Percentiles rank a stretch among this genome's conserved stretches.
phyloP scores from a whole-genome alignment of 2,888 invertebrate genomes.

The Rugalucina vietnamica region DNA sequence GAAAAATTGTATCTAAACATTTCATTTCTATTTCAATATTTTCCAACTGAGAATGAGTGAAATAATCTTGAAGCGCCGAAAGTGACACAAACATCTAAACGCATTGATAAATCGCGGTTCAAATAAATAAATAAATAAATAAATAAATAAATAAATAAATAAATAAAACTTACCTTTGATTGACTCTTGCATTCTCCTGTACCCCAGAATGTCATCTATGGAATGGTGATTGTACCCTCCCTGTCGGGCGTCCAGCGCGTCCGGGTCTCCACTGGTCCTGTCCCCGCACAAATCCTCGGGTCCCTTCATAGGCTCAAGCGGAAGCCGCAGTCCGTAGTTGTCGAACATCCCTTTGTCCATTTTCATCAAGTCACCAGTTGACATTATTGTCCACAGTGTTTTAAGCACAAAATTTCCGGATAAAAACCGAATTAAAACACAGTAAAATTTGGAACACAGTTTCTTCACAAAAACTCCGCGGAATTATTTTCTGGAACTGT shows the following conservation, averaged over 20 bases:
- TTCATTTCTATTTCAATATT: too few species aligned
- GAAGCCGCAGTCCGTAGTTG: conserved; percentile 43
- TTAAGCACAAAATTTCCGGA: too few species aligned
- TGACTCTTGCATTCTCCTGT: conserved; percentile 59
- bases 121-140: background rate
- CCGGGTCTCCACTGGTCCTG: conserved; percentile 19
- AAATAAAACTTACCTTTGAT: conserved; percentile 59
- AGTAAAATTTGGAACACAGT: too few species aligned
- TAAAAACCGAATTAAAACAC: too few species aligned
- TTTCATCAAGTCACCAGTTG: conserved; percentile 40
- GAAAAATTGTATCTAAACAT: too few species aligned
- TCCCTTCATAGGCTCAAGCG: conserved; percentile 51
- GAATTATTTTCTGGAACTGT: too few species aligned
- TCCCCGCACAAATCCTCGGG: conserved; percentile 52
- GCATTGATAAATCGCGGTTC: too few species aligned
- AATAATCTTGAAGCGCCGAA: too few species aligned
- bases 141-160: background rate
- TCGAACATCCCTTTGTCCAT: conserved; percentile 58
- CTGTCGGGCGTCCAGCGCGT: conserved; percentile 26
- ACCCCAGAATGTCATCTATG: conserved; percentile 76
- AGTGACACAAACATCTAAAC: too few species aligned
- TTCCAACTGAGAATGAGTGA: too few species aligned
- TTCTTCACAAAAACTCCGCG: too few species aligned
- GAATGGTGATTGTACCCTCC: conserved; percentile 70
- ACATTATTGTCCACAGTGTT: background rate